Evolutionary conservation across 2,797 vertebrate genomes (phyloP).

Genomic region (Oreonectes daqikongensis): DNA sequence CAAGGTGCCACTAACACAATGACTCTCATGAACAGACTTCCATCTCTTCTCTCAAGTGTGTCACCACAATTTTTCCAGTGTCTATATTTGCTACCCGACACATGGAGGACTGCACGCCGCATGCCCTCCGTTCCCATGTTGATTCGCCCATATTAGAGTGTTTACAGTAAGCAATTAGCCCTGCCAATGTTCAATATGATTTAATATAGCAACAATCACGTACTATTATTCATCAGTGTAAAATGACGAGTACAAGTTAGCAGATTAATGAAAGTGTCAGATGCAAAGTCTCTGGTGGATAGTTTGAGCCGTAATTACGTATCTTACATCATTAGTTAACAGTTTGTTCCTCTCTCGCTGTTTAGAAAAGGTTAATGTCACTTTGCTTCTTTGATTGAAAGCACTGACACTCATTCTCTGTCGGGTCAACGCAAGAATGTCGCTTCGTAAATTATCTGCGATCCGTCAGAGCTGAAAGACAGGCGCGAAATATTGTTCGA

Average conservation of each 20-base stretch:
- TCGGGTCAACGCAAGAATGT: conserved; percentile 60
- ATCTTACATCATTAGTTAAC: conserved; percentile 61
- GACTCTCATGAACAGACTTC: not conserved
- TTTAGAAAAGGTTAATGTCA: conserved; percentile 66
- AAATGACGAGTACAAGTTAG: conserved; percentile 45
- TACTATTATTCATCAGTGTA: conserved; percentile 47
- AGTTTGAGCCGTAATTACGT: conserved; percentile 58
- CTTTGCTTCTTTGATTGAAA: conserved; percentile 64
- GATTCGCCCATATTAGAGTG: conserved; percentile 35
- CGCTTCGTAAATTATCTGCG: conserved; percentile 35
- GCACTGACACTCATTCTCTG: conserved; percentile 51
- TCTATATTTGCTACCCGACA: not conserved
- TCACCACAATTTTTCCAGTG: not conserved
- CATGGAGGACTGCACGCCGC: conserved; percentile 9
- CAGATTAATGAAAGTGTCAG: conserved; percentile 62
- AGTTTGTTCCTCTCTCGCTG: conserved; percentile 56
- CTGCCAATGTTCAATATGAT: conserved; percentile 52
- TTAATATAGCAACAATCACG: conserved; percentile 50
- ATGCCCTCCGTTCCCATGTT: conserved; percentile 20
- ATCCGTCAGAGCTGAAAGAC: conserved; percentile 28
- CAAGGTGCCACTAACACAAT: not conserved
- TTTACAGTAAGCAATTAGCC: conserved; percentile 50
- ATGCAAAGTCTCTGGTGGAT: conserved; percentile 56
- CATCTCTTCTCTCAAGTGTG: not conserved
- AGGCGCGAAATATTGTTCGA: conserved; percentile 14